Percentiles rank a stretch among this genome's conserved stretches.
phyloP scores from a whole-genome alignment of 2,888 invertebrate species.

The Onthophagus sagittarius region DNA sequence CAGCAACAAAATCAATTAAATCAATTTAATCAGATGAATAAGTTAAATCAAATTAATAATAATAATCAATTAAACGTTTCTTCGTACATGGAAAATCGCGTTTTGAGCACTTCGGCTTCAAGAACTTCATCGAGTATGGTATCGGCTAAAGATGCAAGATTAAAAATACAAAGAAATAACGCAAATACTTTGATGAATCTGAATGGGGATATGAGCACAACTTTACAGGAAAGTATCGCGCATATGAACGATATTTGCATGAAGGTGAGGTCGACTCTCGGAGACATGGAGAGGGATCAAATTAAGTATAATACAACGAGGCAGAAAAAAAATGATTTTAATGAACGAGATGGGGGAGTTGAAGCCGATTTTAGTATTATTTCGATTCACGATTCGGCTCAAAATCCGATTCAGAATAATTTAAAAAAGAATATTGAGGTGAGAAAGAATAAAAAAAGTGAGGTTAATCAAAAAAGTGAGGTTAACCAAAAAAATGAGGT shows the following conservation, averaged over 20 bases:
- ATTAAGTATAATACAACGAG: constrained; percentile 16
- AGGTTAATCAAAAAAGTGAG: too few species aligned
- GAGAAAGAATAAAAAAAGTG: too few species aligned
- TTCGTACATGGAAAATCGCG: too few species aligned
- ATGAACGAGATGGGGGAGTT: constrained; percentile 6
- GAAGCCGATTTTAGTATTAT: constrained; percentile 5
- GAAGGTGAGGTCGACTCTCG: constrained; percentile 29
- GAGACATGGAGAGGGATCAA: constrained; percentile 29
- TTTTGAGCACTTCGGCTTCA: not conserved
- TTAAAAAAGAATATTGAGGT: not conserved
- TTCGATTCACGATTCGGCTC: not conserved
- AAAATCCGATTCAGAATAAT: too few species aligned
- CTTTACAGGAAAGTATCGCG: constrained; percentile 30
- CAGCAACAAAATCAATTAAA: not conserved
- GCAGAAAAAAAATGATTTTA: not conserved
- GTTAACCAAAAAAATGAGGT: too few species aligned
- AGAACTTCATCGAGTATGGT: not conserved
- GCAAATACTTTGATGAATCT: constrained; percentile 28
- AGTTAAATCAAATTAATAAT: too few species aligned
- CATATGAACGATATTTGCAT: constrained; percentile 32
- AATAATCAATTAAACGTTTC: too few species aligned
- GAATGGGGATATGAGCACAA: constrained; percentile 33
- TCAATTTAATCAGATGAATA: too few species aligned
- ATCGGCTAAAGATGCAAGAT: constrained; percentile 12
- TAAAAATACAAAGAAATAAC: constrained; percentile 24